Evolutionary conservation across 2,797 vertebrate genomes (phyloP).

Genomic region (Picus viridis): DNA sequence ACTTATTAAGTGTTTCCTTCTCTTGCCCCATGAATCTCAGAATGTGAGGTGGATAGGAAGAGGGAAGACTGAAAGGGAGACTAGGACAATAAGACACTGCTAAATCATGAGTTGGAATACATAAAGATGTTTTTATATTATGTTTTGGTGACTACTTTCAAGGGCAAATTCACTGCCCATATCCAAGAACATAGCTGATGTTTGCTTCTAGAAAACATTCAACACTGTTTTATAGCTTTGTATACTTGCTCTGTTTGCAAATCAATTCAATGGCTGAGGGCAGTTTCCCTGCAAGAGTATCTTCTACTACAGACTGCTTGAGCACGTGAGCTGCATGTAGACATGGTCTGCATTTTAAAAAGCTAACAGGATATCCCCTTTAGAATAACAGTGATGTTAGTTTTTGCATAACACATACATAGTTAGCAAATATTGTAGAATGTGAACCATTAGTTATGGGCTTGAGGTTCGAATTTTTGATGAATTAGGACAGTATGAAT

Average conservation of each 20-base stretch:
- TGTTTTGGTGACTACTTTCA: not conserved
- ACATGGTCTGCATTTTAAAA: not conserved
- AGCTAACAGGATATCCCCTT: not conserved
- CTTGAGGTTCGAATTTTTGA: not conserved
- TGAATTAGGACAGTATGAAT: not conserved
- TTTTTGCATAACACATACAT: not conserved
- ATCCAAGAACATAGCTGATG: not conserved
- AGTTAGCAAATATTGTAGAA: not conserved
- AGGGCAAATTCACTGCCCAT: not conserved
- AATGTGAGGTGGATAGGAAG: not conserved
- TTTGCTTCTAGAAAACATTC: not conserved
- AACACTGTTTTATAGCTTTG: not conserved
- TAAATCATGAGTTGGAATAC: not conserved
- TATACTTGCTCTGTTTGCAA: not conserved
- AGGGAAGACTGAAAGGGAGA: not conserved
- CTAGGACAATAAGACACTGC: not conserved
- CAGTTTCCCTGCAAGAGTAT: not conserved
- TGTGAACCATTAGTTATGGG: not conserved
- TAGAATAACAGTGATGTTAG: not conserved
- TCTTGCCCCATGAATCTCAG: not conserved
- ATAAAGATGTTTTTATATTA: fast-evolving
- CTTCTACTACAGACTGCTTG: not conserved
- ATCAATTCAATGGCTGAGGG: not conserved
- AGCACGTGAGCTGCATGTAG: not conserved
- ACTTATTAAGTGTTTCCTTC: not conserved